Evolutionary conservation across 2,888 invertebrate genomes (phyloP), one percentile per base, ranked within the genome.

Genomic region (Drosophila melanosoma): DNA sequence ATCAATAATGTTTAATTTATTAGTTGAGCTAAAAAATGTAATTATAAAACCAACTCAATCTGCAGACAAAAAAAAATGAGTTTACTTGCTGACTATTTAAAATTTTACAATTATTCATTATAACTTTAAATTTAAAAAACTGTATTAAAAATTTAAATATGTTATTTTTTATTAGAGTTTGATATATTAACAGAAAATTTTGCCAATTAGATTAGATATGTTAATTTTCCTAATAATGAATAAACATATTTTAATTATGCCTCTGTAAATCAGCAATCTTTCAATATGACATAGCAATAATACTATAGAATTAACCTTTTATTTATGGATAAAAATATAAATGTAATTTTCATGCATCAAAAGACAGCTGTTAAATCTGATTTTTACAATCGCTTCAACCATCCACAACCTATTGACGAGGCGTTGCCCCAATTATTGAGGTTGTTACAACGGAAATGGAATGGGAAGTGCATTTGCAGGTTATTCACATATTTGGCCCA

Each of bases 1-100:
- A 12, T 20, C 7, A 1, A 20, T 20, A 7, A 36, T 36, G 15
- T 23, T 23, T 23, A 23, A 23, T 23, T 23, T 23, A 23, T 23
- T 23, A 23, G 23, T 23, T 23, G 42, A 42, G 3, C 11, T 20
- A 11, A 42, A n/a, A 42, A 42, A 20, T 20, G 6, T 11, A 11
- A n/a, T 42, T 11, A 11, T n/a, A 11, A 11, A 11, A 1, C 1
- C n/a, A 42, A 2, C 5, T 20, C 6, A 6, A 42, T 8, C 6
- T 42, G 6, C 3, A 42, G 6, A 11, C 1, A 11, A 0, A 12
- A 6, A 20, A 0, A 20, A 12, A 11, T 12, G n/a, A 3, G 42
- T 42, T 42, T 45, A 20, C 1, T 20, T 20, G 7, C 7, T 12
- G 6, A 40, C 40, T 11, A n/a, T 5, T 12, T 6, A 11, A 42